These are phyloP conservation scores for Lithobius niger DNA, from an alignment of 1,140 invertebrate species.

Conservation along the genomic window DNA sequence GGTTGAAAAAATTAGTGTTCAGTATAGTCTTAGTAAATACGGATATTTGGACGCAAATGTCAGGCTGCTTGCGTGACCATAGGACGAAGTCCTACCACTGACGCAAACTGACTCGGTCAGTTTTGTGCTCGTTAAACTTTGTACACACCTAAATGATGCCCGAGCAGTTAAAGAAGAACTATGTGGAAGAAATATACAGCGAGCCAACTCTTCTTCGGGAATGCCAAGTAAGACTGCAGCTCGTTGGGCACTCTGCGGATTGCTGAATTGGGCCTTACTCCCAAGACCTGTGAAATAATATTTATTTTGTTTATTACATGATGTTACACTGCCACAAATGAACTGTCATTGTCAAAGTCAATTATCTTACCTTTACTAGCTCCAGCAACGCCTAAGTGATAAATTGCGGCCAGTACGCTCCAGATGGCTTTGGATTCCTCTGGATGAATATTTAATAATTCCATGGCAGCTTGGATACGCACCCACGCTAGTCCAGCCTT, in stretches of 20 bases:
- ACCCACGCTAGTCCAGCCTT: constrained; percentile 61
- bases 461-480: constrained; percentile 57
- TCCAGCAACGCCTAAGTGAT: constrained; percentile 72
- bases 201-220: constrained; percentile 61
- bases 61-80: too few species aligned
- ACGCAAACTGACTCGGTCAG: constrained; percentile 17
- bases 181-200: constrained; percentile 48
- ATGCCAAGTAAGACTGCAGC: constrained; percentile 70
- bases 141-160: constrained; percentile 19
- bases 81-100: too few species aligned
- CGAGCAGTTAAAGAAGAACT: constrained; percentile 20
- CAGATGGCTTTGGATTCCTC: constrained; percentile 69
- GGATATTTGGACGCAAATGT: too few species aligned
- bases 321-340: too few species aligned
- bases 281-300: constrained; percentile 21
- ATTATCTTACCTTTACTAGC: constrained; percentile 29
- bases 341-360: too few species aligned
- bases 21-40: too few species aligned
- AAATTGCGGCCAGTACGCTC: constrained; percentile 75
- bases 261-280: constrained; percentile 59
- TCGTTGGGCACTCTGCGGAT: constrained; percentile 62
- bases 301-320: too few species aligned
- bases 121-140: constrained; percentile 29
- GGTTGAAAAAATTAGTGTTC: too few species aligned
- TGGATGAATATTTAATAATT: constrained; percentile 54